Conservation (phyloP, 2,888 invertebrate species). For the Strigamia maritima region DNA sequence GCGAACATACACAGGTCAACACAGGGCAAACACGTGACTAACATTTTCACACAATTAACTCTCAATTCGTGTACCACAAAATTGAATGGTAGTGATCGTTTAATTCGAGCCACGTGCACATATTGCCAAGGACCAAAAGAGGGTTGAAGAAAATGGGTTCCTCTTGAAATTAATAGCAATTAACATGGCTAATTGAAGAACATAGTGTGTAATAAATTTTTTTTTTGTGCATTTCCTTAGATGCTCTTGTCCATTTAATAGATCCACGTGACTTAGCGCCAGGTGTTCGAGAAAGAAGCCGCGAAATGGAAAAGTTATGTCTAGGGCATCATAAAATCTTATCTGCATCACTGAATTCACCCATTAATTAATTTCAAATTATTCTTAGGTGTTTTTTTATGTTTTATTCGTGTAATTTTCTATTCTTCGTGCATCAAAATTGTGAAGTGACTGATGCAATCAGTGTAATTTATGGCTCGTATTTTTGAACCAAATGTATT, state of each 20-base stretch:
- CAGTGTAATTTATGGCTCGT: background rate
- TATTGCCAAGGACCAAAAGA: background rate
- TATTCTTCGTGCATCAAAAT: background rate
- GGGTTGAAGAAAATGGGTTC: background rate
- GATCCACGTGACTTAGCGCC: background rate
- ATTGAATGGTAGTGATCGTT: background rate
- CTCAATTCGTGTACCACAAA: background rate
- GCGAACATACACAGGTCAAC: background rate
- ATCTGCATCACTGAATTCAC: background rate
- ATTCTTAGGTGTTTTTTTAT: background rate
- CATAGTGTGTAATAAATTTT: background rate
- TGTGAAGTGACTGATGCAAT: background rate
- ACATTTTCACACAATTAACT: conserved; percentile 22
- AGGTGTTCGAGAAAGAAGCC: background rate
- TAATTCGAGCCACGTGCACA: background rate
- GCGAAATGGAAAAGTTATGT: conserved; percentile 18
- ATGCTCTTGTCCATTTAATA: background rate
- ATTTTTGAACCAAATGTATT: background rate
- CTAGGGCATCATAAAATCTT: background rate
- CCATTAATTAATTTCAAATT: conserved; percentile 16
- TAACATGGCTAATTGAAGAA: conserved; percentile 18
- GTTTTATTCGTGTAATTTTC: background rate
- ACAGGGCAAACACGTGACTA: conserved; percentile 8
- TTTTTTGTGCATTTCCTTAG: background rate
- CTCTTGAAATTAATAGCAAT: conserved; percentile 14